Conservation (phyloP, 2,888 invertebrate species). For the Augochlorella aurata region DNA sequence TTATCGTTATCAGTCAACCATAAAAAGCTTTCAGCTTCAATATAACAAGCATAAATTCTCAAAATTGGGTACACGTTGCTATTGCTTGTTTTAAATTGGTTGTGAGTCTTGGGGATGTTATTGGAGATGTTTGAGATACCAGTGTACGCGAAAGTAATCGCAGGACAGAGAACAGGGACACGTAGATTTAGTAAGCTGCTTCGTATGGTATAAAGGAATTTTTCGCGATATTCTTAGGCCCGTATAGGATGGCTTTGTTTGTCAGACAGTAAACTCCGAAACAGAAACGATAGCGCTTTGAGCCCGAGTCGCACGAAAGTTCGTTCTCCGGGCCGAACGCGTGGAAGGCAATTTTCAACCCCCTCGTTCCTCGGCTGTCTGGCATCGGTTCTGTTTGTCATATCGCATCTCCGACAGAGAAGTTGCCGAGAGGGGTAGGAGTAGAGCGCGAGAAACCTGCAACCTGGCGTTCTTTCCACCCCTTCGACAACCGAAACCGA, state of each 20-base stretch:
- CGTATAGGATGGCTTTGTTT: not conserved
- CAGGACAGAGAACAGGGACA: no score
- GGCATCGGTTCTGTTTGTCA: constrained; percentile 42
- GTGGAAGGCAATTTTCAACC: constrained; percentile 19
- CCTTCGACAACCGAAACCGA: constrained; percentile 32
- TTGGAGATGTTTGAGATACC: no score
- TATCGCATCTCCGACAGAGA: constrained; percentile 32
- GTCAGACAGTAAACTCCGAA: constrained; percentile 11
- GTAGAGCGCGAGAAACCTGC: constrained; percentile 45
- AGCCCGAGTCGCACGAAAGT: not conserved
- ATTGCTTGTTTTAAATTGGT: no score
- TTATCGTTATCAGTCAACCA: no score
- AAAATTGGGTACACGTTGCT: no score
- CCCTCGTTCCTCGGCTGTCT: constrained; percentile 16
- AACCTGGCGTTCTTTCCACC: constrained; percentile 37
- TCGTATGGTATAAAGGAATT: not conserved
- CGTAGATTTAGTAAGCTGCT: no score
- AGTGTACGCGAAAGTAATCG: no score
- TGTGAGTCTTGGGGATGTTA: no score
- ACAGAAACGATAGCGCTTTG: constrained; percentile 3
- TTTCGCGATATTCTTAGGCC: not conserved
- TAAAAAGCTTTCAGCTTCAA: no score
- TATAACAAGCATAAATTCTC: no score
- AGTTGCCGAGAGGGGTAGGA: constrained; percentile 28
- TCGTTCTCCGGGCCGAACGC: not conserved